Percentiles rank a stretch among this genome's conserved stretches.
Evolutionary conservation across 2,113 vertebrate genomes (phyloP).

Genomic region (Scomber scombrus): DNA sequence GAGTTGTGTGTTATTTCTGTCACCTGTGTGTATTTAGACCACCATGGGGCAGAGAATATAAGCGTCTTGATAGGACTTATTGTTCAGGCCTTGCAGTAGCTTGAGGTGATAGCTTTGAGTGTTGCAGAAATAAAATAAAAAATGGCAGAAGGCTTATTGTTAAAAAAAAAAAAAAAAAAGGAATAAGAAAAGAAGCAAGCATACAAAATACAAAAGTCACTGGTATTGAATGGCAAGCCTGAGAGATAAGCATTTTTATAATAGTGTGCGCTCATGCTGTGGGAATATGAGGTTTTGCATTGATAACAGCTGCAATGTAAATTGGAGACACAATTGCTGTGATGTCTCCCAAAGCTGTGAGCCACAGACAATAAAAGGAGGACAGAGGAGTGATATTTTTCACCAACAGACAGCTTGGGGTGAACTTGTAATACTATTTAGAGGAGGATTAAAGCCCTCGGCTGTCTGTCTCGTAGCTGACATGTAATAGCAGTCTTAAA

Average conservation of each 20-base stretch:
- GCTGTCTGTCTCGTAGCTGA: constrained; percentile 39
- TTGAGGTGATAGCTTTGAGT: constrained; percentile 53
- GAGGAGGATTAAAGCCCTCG: constrained; percentile 48
- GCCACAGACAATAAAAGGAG: constrained; percentile 7
- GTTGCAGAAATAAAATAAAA: constrained; percentile 15
- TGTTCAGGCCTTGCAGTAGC: constrained; percentile 51
- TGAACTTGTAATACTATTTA: constrained; percentile 38
- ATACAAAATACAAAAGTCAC: constrained; percentile 22
- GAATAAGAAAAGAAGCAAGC: constrained; percentile 7
- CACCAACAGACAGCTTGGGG: constrained; percentile 35
- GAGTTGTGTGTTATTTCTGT: constrained; percentile 52
- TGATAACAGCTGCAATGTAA: constrained; percentile 48
- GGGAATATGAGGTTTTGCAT: constrained; percentile 45
- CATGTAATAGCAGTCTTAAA: constrained; percentile 47
- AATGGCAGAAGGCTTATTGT: constrained; percentile 56
- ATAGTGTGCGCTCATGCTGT: constrained; percentile 11
- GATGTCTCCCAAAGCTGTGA: constrained; percentile 38
- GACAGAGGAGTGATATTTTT: constrained; percentile 28
- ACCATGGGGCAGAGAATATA: constrained; percentile 52
- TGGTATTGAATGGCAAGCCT: constrained; percentile 16
- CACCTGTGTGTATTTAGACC: constrained; percentile 52
- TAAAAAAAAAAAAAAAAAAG: constrained; percentile 18
- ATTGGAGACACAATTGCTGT: constrained; percentile 41
- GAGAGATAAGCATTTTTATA: constrained; percentile 53
- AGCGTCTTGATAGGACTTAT: constrained; percentile 35